phyloP scores from a whole-genome alignment of 2,888 invertebrate species.

The Sminthurinus aureus region DNA sequence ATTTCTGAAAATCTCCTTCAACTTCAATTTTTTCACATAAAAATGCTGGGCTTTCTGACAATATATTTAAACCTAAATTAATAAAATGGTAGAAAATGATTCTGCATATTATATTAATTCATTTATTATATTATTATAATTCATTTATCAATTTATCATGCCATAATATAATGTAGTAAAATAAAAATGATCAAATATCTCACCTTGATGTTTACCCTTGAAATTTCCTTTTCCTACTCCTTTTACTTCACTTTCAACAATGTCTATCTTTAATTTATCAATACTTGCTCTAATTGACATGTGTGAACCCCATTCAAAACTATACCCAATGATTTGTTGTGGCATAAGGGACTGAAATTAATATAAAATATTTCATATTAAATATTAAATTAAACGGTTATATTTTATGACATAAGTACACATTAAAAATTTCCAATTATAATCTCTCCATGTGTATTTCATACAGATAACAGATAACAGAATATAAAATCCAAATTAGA shows the following conservation, averaged over 20 bases:
- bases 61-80: constrained; percentile 68
- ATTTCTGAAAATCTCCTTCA: constrained; percentile 81
- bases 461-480: too few species aligned
- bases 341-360: constrained; percentile 73
- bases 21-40: constrained; percentile 90
- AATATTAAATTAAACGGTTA: too few species aligned
- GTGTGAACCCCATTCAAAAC: constrained; percentile 87
- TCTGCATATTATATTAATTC: too few species aligned
- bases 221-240: constrained; percentile 52
- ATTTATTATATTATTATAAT: constrained; percentile 11
- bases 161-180: constrained; percentile 5
- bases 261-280: constrained; percentile 89
- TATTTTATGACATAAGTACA: too few species aligned
- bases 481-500: too few species aligned
- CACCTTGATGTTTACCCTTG: constrained; percentile 41
- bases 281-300: constrained; percentile 83
- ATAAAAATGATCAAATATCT: not conserved
- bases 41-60: constrained; percentile 85
- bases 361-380: too few species aligned
- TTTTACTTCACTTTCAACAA: constrained; percentile 83
- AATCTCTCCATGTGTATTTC: too few species aligned
- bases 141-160: not conserved
- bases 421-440: too few species aligned
- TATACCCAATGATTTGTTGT: constrained; percentile 74
- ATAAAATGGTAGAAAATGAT: too few species aligned